phyloP scores from a whole-genome alignment of 2,113 vertebrate species.

The Dicrurus megarhynchus region DNA sequence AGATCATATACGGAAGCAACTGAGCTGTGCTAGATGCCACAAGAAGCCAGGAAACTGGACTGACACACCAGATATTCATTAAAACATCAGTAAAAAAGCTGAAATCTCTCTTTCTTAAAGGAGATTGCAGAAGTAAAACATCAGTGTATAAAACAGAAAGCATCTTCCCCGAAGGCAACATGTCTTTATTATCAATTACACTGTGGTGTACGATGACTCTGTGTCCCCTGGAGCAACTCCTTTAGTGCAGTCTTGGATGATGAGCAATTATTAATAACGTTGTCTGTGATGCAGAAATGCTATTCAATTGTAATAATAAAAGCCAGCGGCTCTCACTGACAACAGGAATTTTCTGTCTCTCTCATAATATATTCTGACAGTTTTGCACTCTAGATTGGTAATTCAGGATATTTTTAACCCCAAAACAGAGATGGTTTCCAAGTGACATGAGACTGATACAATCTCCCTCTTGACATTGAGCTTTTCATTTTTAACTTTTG shows the following conservation, averaged over 20 bases:
- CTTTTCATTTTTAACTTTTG: neutral
- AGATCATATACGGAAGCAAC: neutral
- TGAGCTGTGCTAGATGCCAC: neutral
- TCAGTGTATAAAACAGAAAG: neutral
- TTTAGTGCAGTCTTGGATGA: neutral
- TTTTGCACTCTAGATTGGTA: neutral
- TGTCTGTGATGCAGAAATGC: constrained; percentile 4
- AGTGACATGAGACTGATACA: neutral
- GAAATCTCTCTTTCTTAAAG: neutral
- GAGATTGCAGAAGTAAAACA: neutral
- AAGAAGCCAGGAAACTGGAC: neutral
- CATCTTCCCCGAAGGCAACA: neutral
- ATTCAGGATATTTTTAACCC: neutral
- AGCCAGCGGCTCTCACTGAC: neutral
- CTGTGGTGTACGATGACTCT: neutral
- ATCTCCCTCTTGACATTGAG: neutral
- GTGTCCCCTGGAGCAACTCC: neutral
- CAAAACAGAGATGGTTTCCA: neutral
- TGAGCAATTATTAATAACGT: neutral
- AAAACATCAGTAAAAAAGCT: neutral
- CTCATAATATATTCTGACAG: neutral
- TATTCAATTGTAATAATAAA: neutral
- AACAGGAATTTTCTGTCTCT: neutral
- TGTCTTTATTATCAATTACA: constrained; percentile 9
- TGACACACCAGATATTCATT: neutral